Percentiles rank a stretch among this genome's conserved stretches.
phyloP scores from a whole-genome alignment of 1,140 invertebrate species.

The Ips typographus region DNA sequence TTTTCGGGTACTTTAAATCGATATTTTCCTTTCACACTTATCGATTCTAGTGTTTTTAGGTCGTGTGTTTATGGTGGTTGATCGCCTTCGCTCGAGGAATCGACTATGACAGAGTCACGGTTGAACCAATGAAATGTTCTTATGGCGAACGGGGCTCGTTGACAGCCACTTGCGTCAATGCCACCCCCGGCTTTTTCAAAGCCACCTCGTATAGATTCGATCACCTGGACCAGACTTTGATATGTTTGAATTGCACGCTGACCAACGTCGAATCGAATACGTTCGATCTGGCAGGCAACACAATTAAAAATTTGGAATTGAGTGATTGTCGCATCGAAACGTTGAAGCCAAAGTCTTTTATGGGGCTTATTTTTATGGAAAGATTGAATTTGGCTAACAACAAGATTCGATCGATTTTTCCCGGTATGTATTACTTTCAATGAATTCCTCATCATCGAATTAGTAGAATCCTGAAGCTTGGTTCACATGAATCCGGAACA shows the following conservation, averaged over 20 bases:
- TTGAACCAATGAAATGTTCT: slow-evolving; percentile 42
- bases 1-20: no score
- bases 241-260: slow-evolving; percentile 46
- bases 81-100: no score
- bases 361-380: slow-evolving; percentile 47
- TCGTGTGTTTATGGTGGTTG: no score
- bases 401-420: slow-evolving; percentile 42
- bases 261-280: slow-evolving; percentile 40
- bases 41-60: no score
- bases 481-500: no score
- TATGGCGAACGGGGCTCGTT: slow-evolving; percentile 50
- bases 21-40: no score
- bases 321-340: slow-evolving; percentile 39
- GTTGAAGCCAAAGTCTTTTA: slow-evolving; percentile 42
- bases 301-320: slow-evolving; percentile 45
- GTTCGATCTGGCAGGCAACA: slow-evolving; percentile 50
- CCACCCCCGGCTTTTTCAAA: slow-evolving; percentile 45
- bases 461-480: no score
- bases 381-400: slow-evolving; percentile 45
- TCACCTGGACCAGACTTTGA: slow-evolving; percentile 48
- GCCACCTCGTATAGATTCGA: slow-evolving; percentile 48
- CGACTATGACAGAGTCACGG: no score
- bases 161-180: slow-evolving; percentile 49
- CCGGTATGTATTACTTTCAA: slow-evolving; percentile 12
- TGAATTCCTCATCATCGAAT: no score